These are phyloP conservation scores for Scaptomyza hsui DNA, from an alignment of 1,140 invertebrate genomes.

Conservation along the genomic window DNA sequence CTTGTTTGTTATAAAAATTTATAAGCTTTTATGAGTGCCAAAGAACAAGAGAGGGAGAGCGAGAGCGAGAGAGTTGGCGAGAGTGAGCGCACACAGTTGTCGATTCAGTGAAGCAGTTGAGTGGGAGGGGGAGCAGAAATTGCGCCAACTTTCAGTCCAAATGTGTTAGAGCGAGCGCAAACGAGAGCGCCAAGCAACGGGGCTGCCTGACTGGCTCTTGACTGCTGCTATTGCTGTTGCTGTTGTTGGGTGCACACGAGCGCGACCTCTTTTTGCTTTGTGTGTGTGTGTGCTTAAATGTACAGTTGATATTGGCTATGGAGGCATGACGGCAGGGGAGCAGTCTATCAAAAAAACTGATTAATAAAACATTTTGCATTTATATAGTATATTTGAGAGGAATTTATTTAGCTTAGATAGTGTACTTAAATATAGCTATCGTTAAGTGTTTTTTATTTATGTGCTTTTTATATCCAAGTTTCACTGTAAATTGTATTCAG, in stretches of 20 bases:
- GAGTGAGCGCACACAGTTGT: constrained; percentile 29
- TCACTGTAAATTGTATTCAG: constrained; percentile 31
- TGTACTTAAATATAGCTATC: background rate
- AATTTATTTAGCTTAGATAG: background rate
- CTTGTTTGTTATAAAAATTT: constrained; percentile 46
- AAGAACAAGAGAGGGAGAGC: constrained; percentile 42
- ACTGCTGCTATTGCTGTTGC: constrained; percentile 35
- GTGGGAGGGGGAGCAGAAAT: constrained; percentile 44
- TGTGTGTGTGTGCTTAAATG: constrained; percentile 37
- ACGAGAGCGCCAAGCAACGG: constrained; percentile 66
- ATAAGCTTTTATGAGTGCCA: constrained; percentile 48
- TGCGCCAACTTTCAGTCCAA: constrained; percentile 66
- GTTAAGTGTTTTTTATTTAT: background rate
- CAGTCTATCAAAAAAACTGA: constrained; percentile 7
- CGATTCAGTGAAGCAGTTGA: background rate
- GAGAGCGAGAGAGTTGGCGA: constrained; percentile 48
- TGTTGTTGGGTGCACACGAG: constrained; percentile 75
- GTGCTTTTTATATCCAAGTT: constrained; percentile 21
- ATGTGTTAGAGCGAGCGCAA: constrained; percentile 79
- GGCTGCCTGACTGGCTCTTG: constrained; percentile 47
- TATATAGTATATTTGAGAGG: background rate
- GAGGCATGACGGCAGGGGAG: constrained; percentile 29
- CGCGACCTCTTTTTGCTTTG: constrained; percentile 72
- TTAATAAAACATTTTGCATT: constrained; percentile 13
- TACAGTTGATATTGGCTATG: constrained; percentile 64